phyloP scores from a whole-genome alignment of 2,113 vertebrate genomes.

The Pollachius pollachius region DNA sequence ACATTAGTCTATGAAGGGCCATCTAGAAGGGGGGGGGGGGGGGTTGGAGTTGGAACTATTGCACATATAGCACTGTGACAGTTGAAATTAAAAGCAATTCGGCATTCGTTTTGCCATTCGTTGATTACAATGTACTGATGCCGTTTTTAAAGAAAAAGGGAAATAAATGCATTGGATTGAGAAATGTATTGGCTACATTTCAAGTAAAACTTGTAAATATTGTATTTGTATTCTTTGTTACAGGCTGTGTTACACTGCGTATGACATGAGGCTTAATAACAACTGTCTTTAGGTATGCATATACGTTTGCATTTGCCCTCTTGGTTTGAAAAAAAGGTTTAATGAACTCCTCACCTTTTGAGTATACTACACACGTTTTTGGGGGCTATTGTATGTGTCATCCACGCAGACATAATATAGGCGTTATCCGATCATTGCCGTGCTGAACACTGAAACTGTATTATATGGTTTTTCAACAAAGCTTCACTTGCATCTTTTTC shows the following conservation, averaged over 20 bases:
- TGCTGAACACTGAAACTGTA: constrained; percentile 73
- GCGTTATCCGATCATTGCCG: constrained; percentile 59
- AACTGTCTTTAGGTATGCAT: not conserved
- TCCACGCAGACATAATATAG: constrained; percentile 28
- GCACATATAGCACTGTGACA: constrained; percentile 54
- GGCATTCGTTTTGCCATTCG: constrained; percentile 17
- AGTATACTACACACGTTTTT: not conserved
- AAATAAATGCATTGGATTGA: constrained; percentile 13
- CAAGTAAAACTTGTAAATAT: not conserved
- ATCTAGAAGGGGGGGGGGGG: constrained; percentile 34
- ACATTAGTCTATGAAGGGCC: constrained; percentile 30
- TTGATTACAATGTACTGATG: constrained; percentile 7
- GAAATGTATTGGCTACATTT: not conserved
- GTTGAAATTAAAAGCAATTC: constrained; percentile 15
- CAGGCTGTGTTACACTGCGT: not conserved
- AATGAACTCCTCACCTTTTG: constrained; percentile 8
- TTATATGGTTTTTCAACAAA: constrained; percentile 56
- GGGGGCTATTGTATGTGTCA: constrained; percentile 17
- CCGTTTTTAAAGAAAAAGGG: constrained; percentile 18
- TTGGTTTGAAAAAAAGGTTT: constrained; percentile 20
- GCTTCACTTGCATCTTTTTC: constrained; percentile 58
- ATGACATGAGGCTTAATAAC: not conserved
- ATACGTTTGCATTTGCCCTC: not conserved
- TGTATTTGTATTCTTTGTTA: not conserved
- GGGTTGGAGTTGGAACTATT: constrained; percentile 12